Base-by-base conservation (phyloP, 1,140 invertebrate species). In the Drosophila prosaltans region DNA sequence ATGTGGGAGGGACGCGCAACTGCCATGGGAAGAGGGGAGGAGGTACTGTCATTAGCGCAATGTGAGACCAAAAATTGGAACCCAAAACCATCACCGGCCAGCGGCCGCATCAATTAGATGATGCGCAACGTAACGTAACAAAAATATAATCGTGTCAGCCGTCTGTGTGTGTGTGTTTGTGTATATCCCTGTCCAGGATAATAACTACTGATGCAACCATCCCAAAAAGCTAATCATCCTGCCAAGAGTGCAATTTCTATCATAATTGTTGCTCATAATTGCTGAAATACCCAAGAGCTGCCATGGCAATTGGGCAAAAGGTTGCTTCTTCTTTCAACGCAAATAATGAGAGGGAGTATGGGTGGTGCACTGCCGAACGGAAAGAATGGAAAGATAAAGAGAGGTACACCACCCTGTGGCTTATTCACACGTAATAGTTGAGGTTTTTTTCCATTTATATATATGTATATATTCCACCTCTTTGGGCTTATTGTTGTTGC, bases 201-300 rank as follows among this genome's bases (percentile, higher is more conserved):
- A 88, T 83, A 78, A 57, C 79, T 39, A 45, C 73, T 75, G 77
- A 72, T 74, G 61, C 70, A 64, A 67, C 80, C 83, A 74, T 67
- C 72, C 74, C 83, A 89, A 83, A 88, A 89, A 88, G 83, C 83
- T 88, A 88, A 89, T 88, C 84, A 88, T 82, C 69, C 80, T 45
- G 45, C 68, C 80, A 65, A 81, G 65, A 85, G 65, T 54, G 65
- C 79, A 68, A 69, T 72, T 66, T 59, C 72, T 71, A 68, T 65
- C 73, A 86, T 86, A 86, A 86, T 86, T 86, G 79, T 69, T 69
- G 32, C 72, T 66, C 81, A 83, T 86, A 86, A 86, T 86, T 88
- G 76, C 60, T 65, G 36, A 64, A 64, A 74, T 74, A 72, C 68
- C 32, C 63, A 59, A 26, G 11, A 2, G 0, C 8, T 26, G 64